phyloP scores from a whole-genome alignment of 2,797 vertebrate genomes.

The Scyliorhinus canicula region DNA sequence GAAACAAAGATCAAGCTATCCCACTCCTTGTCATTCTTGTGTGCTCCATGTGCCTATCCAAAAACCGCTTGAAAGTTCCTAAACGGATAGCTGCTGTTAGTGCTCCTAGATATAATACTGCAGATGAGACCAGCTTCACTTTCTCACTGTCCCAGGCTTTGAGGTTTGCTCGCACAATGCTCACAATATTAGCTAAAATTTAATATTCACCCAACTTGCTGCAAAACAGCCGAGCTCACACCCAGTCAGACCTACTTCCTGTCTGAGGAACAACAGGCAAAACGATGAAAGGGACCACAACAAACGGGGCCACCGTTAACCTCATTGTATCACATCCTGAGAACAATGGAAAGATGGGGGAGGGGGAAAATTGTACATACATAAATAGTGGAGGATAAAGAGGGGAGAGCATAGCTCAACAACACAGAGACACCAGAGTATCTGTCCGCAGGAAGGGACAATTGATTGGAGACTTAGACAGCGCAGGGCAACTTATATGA shows the following conservation, averaged over 20 bases:
- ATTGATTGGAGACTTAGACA: neutral
- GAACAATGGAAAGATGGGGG: slow-evolving; percentile 24
- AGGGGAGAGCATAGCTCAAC: neutral
- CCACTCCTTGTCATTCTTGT: no score
- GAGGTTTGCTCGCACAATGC: neutral
- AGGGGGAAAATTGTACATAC: neutral
- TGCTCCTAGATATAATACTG: neutral
- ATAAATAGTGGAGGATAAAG: neutral
- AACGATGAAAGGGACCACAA: slow-evolving; percentile 31
- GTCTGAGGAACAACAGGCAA: slow-evolving; percentile 5
- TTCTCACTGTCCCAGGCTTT: neutral
- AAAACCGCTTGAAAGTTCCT: no score
- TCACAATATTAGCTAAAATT: neutral
- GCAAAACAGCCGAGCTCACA: neutral
- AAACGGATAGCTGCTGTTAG: neutral
- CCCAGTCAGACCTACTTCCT: slow-evolving; percentile 26
- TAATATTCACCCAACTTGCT: neutral
- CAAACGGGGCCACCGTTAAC: slow-evolving; percentile 30
- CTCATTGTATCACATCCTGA: slow-evolving; percentile 32
- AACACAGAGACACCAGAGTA: neutral
- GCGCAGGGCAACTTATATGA: neutral
- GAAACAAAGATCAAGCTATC: no score
- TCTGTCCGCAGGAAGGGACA: no score
- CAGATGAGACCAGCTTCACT: neutral
- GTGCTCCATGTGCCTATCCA: no score